Evolutionary conservation across 2,113 vertebrate species (phyloP).

Genomic region (Dromas ardeola): DNA sequence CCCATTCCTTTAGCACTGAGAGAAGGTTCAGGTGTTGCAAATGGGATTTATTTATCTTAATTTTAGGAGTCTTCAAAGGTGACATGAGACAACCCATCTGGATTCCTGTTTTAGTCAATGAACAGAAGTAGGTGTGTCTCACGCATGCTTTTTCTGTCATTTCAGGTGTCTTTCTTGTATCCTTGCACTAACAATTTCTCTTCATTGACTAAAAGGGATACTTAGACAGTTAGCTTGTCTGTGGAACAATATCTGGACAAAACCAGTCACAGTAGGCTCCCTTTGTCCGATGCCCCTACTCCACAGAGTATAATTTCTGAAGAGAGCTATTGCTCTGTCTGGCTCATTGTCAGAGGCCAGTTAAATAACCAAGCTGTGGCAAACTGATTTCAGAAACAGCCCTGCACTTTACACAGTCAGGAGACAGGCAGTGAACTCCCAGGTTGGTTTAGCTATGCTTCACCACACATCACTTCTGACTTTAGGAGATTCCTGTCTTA

Average conservation of each 20-base stretch:
- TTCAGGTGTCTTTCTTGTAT: background rate
- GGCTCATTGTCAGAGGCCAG: background rate
- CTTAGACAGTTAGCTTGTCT: background rate
- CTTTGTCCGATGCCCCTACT: background rate
- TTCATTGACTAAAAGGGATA: background rate
- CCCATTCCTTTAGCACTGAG: background rate
- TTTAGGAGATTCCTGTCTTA: background rate
- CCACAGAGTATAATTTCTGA: background rate
- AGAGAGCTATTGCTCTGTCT: background rate
- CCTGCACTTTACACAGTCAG: background rate
- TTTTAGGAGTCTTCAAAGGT: background rate
- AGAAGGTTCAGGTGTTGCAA: background rate
- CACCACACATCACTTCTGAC: background rate
- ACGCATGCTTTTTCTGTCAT: background rate
- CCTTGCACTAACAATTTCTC: background rate
- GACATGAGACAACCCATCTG: background rate
- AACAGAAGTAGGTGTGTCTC: background rate
- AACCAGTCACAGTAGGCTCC: background rate
- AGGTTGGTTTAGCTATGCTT: background rate
- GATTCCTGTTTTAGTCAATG: background rate
- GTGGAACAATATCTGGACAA: background rate
- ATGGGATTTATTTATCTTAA: background rate
- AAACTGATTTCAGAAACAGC: background rate
- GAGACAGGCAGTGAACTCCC: background rate
- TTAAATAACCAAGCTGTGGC: background rate